Base-by-base conservation (phyloP, 92 coral and sea anemone genomes). In the Heteractis magnifica region DNA sequence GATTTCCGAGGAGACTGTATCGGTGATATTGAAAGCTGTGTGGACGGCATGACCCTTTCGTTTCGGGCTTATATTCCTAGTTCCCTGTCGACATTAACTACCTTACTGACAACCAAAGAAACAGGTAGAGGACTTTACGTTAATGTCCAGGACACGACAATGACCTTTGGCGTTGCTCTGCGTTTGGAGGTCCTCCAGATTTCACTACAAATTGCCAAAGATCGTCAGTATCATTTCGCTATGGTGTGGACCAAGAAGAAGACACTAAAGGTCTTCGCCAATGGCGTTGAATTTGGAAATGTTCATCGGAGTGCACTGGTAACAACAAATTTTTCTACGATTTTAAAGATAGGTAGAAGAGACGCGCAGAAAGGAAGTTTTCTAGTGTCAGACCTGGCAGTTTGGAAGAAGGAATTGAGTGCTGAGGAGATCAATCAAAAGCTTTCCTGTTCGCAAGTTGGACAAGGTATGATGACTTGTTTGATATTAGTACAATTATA, bases 1-100 rank as follows among this genome's bases (percentile, higher is more conserved):
- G 93, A 87, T 48, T 91, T 91, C 59, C 83, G 80, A 49, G 90
- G 78, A 7, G 76, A 87, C 55, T 88, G 93, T 62, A 68, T 93
- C 74, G 71, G 87, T 44, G 91, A 90, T 49, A 77, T 87, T 70
- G 89, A 92, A 10, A 81, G 52, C 18, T 90, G 93, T 49, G 72
- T 72, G 16, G 78, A 81, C 1, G 98, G 95, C 18, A 81, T 91
- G 75, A 91, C 95, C 0, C 52, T 91, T 15, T 77, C 85, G 9
- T 85, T 93, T 58, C 90, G 92, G 84, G n/a, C 87, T 3, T 34
- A 8, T 8, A 71, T 87, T 76, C 86, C 86, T 56, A 34, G 6
- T 55, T 13, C 18, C 55, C 10, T 50, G 3, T 23, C 81, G 16
- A 72, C 72, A 6, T 1, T 10, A 10, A 72, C 77, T 16, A 48